phyloP scores from a whole-genome alignment of 23 tunicate genomes.

The Styela clava region DNA sequence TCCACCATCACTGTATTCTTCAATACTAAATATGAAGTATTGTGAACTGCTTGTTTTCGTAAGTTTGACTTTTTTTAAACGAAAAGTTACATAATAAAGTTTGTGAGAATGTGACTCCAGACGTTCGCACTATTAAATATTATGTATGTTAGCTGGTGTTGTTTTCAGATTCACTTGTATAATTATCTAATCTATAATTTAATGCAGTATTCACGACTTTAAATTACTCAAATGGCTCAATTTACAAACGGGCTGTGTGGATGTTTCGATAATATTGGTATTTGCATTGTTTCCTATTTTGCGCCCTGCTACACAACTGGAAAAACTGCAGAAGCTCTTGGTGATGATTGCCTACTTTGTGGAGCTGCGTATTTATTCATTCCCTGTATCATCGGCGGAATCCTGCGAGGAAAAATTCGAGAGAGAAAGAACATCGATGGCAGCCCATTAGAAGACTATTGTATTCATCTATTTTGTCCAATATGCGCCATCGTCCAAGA shows the following conservation, averaged over 20 bases:
- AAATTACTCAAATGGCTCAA: neutral
- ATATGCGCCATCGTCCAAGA: slow-evolving; percentile 62
- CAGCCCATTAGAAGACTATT: slow-evolving; percentile 7
- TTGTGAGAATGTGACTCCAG: no score
- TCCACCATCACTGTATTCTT: no score
- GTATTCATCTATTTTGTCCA: slow-evolving; percentile 46
- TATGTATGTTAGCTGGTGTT: no score
- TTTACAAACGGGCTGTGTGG: slow-evolving; percentile 34
- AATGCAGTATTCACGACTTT: no score
- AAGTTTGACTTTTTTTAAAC: neutral
- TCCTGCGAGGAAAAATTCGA: slow-evolving; percentile 46
- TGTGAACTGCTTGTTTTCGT: slow-evolving; percentile 10
- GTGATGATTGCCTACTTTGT: slow-evolving; percentile 39
- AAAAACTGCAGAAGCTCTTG: slow-evolving; percentile 58
- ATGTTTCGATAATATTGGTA: slow-evolving; percentile 40
- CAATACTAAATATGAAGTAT: no score
- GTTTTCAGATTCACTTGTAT: no score
- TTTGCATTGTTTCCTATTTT: slow-evolving; percentile 45
- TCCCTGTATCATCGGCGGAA: slow-evolving; percentile 44
- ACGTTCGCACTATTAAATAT: no score
- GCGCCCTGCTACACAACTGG: slow-evolving; percentile 63
- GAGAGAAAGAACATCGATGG: slow-evolving; percentile 45
- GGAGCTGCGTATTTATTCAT: slow-evolving; percentile 38
- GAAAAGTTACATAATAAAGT: no score
- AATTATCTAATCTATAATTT: no score